Percentiles rank a stretch among this genome's conserved stretches.
phyloP scores from a whole-genome alignment of 1,140 invertebrate genomes.

The Adoxophyes honmai region DNA sequence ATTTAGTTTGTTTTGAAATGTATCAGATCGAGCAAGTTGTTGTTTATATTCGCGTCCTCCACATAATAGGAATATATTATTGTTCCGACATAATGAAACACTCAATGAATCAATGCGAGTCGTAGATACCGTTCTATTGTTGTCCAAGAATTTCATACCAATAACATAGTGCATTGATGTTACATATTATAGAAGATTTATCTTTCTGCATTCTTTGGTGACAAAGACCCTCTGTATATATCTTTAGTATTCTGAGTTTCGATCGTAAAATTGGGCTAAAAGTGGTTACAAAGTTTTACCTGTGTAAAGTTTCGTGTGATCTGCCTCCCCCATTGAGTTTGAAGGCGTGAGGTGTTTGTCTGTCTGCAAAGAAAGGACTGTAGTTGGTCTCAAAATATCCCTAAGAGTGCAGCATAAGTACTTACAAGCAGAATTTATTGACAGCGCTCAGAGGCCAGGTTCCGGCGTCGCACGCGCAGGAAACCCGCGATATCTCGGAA shows the following conservation, averaged over 20 bases:
- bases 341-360: too few relatives aligned
- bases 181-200: neutral
- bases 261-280: too few relatives aligned
- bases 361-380: too few relatives aligned
- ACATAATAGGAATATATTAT: conserved; percentile 6
- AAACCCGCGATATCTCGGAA: conserved; percentile 49
- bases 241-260: too few relatives aligned
- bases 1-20: neutral
- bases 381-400: too few relatives aligned
- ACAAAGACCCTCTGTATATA: neutral
- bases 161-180: conserved; percentile 20
- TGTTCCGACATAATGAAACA: conserved; percentile 1
- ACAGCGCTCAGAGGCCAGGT: conserved; percentile 28
- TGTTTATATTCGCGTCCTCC: neutral
- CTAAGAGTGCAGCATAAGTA: conserved; percentile 17
- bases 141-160: conserved; percentile 15
- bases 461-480: conserved; percentile 38
- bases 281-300: too few relatives aligned
- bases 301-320: too few relatives aligned
- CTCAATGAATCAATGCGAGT: neutral
- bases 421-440: conserved; percentile 33
- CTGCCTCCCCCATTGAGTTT: too few relatives aligned
- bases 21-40: neutral
- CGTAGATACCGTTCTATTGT: neutral
- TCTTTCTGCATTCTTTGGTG: neutral